phyloP scores from a whole-genome alignment of 2,888 invertebrate genomes.

The Seira sanloemensis region DNA sequence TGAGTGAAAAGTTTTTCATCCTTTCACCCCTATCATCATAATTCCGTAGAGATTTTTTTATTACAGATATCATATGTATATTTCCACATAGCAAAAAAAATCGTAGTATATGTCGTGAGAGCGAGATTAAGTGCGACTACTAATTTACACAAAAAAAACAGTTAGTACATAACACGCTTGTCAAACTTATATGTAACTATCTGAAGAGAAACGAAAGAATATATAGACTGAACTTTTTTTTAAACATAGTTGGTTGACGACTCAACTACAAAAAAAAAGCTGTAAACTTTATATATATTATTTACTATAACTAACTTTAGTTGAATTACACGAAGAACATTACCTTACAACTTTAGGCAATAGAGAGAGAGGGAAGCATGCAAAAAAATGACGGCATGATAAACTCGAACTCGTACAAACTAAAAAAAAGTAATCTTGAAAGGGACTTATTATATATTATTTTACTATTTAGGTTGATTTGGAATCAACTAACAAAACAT shows the following conservation, averaged over 20 bases:
- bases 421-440: neutral
- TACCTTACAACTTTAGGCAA: neutral
- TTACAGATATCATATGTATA: too few relatives aligned
- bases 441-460: too few relatives aligned
- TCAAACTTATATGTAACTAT: neutral
- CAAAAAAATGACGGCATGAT: neutral
- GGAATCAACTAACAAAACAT: constrained; percentile 26
- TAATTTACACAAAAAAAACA: neutral
- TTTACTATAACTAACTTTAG: too few relatives aligned
- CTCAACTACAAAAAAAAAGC: too few relatives aligned
- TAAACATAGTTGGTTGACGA: too few relatives aligned
- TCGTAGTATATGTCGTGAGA: neutral
- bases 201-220: too few relatives aligned
- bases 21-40: too few relatives aligned
- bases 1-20: too few relatives aligned
- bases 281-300: too few relatives aligned
- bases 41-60: too few relatives aligned
- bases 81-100: neutral
- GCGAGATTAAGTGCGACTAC: neutral
- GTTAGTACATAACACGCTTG: neutral
- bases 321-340: too few relatives aligned
- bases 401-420: neutral
- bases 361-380: neutral
- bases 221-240: too few relatives aligned
- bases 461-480: constrained; percentile 19